Evolutionary conservation across 2,797 vertebrate species (phyloP).

Genomic region (Sebastes variabilis): DNA sequence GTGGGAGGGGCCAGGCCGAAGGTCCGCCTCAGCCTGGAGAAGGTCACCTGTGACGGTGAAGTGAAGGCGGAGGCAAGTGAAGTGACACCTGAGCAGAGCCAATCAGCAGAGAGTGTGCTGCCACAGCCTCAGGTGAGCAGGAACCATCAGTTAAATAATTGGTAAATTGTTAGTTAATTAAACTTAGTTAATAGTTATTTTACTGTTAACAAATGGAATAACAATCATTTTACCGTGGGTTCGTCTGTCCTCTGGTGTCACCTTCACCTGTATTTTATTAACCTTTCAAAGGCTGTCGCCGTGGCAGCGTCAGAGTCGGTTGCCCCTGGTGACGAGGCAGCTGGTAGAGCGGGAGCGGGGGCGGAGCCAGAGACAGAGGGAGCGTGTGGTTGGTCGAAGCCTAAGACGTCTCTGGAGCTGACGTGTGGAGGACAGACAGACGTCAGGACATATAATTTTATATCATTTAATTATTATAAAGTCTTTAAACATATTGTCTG

Average conservation of each 20-base stretch:
- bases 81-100: constrained; percentile 28
- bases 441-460: constrained; percentile 19
- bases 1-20: constrained; percentile 75
- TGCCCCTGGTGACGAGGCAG: neutral
- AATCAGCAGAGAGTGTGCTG: constrained; percentile 30
- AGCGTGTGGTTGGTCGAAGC: constrained; percentile 74
- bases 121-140: constrained; percentile 45
- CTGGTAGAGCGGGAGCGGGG: neutral
- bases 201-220: no score
- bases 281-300: constrained; percentile 8
- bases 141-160: no score
- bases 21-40: constrained; percentile 43
- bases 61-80: constrained; percentile 13
- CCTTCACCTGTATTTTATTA: neutral
- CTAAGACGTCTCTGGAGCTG: constrained; percentile 60
- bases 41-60: neutral
- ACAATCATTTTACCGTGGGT: no score
- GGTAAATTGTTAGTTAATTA: no score
- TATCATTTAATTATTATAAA: neutral
- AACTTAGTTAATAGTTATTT: no score
- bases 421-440: constrained; percentile 57
- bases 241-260: no score
- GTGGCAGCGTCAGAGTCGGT: neutral
- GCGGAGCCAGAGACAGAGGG: constrained; percentile 53
- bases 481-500: neutral